Conservation (phyloP, 1,140 invertebrate species). For the Belonocnema kinseyi region DNA sequence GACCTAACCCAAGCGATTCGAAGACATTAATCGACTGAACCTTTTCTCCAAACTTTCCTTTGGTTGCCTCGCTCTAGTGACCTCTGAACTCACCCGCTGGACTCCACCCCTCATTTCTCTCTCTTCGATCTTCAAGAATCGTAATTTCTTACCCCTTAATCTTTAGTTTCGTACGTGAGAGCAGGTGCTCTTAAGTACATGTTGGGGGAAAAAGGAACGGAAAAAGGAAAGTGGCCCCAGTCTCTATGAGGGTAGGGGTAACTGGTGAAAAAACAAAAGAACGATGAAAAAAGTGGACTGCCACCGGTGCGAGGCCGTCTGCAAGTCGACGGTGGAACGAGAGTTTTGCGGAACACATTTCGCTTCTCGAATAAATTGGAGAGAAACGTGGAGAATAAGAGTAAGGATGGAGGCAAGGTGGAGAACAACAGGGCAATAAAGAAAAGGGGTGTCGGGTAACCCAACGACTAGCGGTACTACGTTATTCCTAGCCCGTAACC, state of each 20-base stretch:
- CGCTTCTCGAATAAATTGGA: slow-evolving; percentile 41
- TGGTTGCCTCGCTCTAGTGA: slow-evolving; percentile 16
- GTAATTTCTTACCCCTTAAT: slow-evolving; percentile 8
- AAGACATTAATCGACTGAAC: slow-evolving; percentile 28
- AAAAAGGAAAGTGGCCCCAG: slow-evolving; percentile 33
- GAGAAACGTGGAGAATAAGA: slow-evolving; percentile 35
- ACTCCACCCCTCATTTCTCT: slow-evolving; percentile 1
- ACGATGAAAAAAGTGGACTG: slow-evolving; percentile 1
- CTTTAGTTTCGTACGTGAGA: slow-evolving; percentile 23
- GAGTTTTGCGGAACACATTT: slow-evolving; percentile 34
- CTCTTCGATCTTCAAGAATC: slow-evolving; percentile 33
- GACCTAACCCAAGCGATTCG: slow-evolving; percentile 22
- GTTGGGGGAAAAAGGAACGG: slow-evolving; percentile 6
- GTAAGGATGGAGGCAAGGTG: slow-evolving; percentile 35
- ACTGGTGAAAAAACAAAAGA: background rate
- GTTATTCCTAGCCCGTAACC: slow-evolving; percentile 64
- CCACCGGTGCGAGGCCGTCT: slow-evolving; percentile 17
- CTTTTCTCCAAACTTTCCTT: slow-evolving; percentile 24
- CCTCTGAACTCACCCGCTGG: slow-evolving; percentile 11
- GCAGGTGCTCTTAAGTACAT: slow-evolving; percentile 53
- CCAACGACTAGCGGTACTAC: slow-evolving; percentile 58
- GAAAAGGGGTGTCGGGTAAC: slow-evolving; percentile 53
- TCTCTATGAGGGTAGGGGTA: slow-evolving; percentile 9
- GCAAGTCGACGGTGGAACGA: slow-evolving; percentile 36
- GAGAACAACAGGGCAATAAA: slow-evolving; percentile 60